Evolutionary conservation across 2,888 invertebrate genomes (phyloP).

Genomic region (Phengaris alcon): DNA sequence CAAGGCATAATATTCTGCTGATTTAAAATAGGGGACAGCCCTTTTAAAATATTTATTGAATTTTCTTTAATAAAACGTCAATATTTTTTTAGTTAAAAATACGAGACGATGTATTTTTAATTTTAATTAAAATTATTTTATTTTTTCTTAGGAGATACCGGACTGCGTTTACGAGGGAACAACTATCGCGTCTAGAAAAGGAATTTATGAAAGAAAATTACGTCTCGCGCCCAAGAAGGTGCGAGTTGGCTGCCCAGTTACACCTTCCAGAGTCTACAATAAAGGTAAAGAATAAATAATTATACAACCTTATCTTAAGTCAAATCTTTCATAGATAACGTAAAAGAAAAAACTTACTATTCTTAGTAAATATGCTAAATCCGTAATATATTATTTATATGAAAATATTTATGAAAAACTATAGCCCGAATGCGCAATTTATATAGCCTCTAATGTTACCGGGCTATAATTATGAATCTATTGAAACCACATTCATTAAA

Average conservation of each 20-base stretch:
- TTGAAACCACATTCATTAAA: no score
- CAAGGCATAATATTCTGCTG: not conserved
- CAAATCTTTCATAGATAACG: not conserved
- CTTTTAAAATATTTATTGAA: no score
- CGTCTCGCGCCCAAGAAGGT: conserved; percentile 95
- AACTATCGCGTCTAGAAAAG: conserved; percentile 93
- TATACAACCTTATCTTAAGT: not conserved
- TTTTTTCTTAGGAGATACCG: conserved; percentile 86
- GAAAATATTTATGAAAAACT: no score
- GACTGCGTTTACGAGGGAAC: conserved; percentile 98
- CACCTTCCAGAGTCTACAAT: conserved; percentile 98
- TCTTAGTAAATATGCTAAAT: no score
- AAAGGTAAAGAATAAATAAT: conserved; percentile 83
- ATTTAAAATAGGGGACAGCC: no score
- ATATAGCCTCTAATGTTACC: no score
- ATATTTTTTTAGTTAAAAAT: no score
- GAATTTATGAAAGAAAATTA: conserved; percentile 99
- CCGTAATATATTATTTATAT: no score
- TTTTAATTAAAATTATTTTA: conserved; percentile 20
- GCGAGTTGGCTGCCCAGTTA: conserved; percentile 95
- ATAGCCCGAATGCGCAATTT: no score
- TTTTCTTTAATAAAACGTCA: no score
- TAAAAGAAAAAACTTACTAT: no score
- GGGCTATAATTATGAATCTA: no score
- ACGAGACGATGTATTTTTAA: not conserved